phyloP scores from a whole-genome alignment of 2,888 invertebrate genomes.

The Seira sanloemensis region DNA sequence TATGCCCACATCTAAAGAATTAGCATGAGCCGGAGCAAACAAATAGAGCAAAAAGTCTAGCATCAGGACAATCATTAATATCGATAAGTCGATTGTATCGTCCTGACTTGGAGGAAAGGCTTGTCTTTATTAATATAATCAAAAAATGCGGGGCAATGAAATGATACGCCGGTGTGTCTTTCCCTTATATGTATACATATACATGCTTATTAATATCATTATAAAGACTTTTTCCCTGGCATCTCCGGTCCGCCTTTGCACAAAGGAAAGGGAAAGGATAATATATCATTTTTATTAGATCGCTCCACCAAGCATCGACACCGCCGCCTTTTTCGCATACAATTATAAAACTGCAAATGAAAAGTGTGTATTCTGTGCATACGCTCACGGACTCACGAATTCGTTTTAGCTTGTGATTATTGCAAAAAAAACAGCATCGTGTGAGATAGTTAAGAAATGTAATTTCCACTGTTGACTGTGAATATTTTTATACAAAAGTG shows the following conservation, averaged over 20 bases:
- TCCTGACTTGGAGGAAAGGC: slow-evolving; percentile 7
- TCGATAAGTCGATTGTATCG: slow-evolving; percentile 17
- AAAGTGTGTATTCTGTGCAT: slow-evolving; percentile 43
- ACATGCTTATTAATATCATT: slow-evolving; percentile 57
- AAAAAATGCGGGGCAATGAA: too few species aligned
- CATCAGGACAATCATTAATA: slow-evolving; percentile 1
- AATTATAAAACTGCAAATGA: slow-evolving; percentile 45
- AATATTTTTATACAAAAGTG: slow-evolving; percentile 29
- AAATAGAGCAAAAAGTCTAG: not conserved
- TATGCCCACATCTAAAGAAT: too few species aligned
- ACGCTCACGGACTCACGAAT: slow-evolving; percentile 38
- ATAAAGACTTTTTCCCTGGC: slow-evolving; percentile 11
- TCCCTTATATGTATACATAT: too few species aligned
- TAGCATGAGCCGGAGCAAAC: not conserved
- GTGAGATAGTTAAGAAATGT: slow-evolving; percentile 11
- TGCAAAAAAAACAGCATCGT: too few species aligned
- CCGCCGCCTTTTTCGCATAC: slow-evolving; percentile 45
- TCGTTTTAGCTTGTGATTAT: slow-evolving; percentile 3
- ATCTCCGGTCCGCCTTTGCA: slow-evolving; percentile 4
- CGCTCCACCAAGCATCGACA: slow-evolving; percentile 40
- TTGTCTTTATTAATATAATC: slow-evolving; percentile 40
- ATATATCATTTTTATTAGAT: slow-evolving; percentile 51
- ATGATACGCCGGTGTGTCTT: slow-evolving; percentile 52
- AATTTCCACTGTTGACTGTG: slow-evolving; percentile 43
- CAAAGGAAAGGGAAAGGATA: slow-evolving; percentile 31